Percentiles rank a stretch among this genome's conserved stretches.
Evolutionary conservation across 2,888 invertebrate species (phyloP).

Genomic region (Monopis laevigella): DNA sequence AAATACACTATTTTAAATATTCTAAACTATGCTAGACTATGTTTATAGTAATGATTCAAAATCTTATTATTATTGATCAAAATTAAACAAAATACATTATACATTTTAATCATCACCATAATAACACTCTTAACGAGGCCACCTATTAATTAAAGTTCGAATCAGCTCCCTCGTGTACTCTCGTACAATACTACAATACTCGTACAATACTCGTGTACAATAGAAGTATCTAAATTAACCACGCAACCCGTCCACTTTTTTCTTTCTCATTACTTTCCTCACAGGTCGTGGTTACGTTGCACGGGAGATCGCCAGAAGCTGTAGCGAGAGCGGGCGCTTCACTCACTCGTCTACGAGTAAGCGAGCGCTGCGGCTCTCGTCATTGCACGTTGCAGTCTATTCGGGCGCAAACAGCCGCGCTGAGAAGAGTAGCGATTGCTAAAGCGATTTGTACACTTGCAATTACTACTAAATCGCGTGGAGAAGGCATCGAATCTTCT

Average conservation of each 20-base stretch:
- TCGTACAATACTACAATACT: too few species aligned
- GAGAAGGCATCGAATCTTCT: constrained; percentile 47
- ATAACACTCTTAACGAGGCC: too few species aligned
- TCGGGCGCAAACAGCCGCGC: constrained; percentile 60
- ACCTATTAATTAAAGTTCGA: too few species aligned
- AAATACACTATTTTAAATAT: too few species aligned
- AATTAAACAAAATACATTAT: too few species aligned
- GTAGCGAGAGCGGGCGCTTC: constrained; percentile 38
- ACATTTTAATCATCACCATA: too few species aligned
- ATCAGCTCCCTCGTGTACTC: too few species aligned
- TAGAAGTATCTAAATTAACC: constrained; percentile 57
- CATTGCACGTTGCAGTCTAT: constrained; percentile 58
- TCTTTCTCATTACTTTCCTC: constrained; percentile 41
- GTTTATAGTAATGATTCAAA: too few species aligned
- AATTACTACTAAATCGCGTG: constrained; percentile 53
- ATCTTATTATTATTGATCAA: too few species aligned
- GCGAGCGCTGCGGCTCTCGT: constrained; percentile 51
- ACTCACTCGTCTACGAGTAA: constrained; percentile 44
- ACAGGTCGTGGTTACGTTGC: constrained; percentile 29
- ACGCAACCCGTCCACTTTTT: constrained; percentile 64
- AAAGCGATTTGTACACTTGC: constrained; percentile 60
- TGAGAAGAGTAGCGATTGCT: constrained; percentile 55
- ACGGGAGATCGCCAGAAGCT: constrained; percentile 30
- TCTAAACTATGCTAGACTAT: too few species aligned
- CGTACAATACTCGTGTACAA: too few species aligned